These are phyloP conservation scores for Eupsilia transversa DNA, from an alignment of 2,888 invertebrate species.

Conservation along the genomic window DNA sequence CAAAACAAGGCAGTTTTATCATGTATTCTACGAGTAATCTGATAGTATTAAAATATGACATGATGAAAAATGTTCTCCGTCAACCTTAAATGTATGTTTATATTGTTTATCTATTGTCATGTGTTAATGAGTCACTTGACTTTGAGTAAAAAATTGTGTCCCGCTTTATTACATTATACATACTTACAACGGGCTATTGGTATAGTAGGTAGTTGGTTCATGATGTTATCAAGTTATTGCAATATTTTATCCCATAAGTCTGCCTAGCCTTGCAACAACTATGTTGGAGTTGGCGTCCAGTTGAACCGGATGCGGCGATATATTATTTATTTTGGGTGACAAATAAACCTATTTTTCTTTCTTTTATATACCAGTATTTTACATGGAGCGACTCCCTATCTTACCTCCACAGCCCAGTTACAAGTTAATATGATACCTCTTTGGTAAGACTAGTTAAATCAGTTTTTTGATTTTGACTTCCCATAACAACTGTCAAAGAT, in stretches of 20 bases:
- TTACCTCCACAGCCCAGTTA: not conserved
- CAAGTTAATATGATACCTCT: not conserved
- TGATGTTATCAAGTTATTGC: not conserved
- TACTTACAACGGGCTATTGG: not conserved
- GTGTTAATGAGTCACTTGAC: slow-evolving; percentile 35
- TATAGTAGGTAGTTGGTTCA: not conserved
- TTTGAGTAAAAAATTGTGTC: slow-evolving; percentile 15
- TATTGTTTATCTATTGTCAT: slow-evolving; percentile 39
- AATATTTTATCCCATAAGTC: not conserved
- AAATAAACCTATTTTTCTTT: too few species aligned
- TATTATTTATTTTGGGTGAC: too few species aligned
- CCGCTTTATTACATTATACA: not conserved
- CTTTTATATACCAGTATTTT: not conserved
- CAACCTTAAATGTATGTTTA: slow-evolving; percentile 41
- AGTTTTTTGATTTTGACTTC: not conserved
- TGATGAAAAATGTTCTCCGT: slow-evolving; percentile 16
- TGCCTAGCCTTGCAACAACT: not conserved
- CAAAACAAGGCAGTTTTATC: not conserved
- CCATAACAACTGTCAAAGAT: not conserved
- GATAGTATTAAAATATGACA: slow-evolving; percentile 27
- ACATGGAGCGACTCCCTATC: not conserved
- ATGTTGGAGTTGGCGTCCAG: not conserved
- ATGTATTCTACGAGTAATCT: not conserved
- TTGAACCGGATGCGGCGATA: not conserved
- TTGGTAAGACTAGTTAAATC: not conserved